Evolutionary conservation across 2,113 vertebrate species (phyloP).

Genomic region (Heterochromis multidens): DNA sequence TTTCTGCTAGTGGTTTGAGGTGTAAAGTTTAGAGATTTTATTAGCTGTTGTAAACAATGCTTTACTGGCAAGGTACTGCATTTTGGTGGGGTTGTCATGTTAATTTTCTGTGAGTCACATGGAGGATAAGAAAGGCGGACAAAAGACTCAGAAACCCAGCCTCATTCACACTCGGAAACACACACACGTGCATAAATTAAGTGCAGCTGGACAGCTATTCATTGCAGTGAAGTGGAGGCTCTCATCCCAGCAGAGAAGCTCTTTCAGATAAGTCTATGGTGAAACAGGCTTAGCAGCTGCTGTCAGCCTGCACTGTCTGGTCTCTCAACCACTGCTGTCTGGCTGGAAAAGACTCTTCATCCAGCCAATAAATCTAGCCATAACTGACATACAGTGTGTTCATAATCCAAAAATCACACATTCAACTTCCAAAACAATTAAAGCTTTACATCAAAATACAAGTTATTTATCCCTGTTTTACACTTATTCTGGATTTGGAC

Average conservation of each 20-base stretch:
- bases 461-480: background rate
- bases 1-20: no score
- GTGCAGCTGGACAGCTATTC: constrained; percentile 62
- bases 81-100: background rate
- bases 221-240: constrained; percentile 64
- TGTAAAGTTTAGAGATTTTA: background rate
- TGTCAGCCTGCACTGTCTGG: background rate
- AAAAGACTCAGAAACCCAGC: constrained; percentile 42
- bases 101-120: background rate
- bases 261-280: constrained; percentile 29
- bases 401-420: background rate
- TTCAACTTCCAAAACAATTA: background rate
- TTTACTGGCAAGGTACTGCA: background rate
- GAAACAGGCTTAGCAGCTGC: constrained; percentile 35
- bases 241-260: constrained; percentile 37
- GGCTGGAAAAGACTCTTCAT: background rate
- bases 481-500: background rate
- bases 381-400: background rate
- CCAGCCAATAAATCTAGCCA: background rate
- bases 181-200: constrained; percentile 2
- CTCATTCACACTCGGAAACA: background rate
- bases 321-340: background rate
- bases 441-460: background rate
- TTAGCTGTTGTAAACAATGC: background rate
- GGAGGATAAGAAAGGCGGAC: constrained; percentile 5